phyloP scores from a whole-genome alignment of 2,797 vertebrate species.

The Rousettus madagascariensis region DNA sequence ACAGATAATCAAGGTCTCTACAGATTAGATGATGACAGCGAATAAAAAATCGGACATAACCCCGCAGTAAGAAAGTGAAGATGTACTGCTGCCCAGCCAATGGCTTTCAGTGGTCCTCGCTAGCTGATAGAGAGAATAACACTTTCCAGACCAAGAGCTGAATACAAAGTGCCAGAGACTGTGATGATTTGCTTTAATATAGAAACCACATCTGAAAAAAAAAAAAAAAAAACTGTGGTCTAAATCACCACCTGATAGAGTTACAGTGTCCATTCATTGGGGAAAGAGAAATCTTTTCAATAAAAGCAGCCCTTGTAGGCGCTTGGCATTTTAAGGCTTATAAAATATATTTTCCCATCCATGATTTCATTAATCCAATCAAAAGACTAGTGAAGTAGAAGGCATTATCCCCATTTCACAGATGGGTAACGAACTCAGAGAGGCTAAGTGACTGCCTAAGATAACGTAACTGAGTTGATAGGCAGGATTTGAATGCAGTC shows the following conservation, averaged over 20 bases:
- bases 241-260: not conserved
- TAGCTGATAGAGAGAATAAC: not conserved
- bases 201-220: not conserved
- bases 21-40: not conserved
- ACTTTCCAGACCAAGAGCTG: not conserved
- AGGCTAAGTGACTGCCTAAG: not conserved
- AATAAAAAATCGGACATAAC: not conserved
- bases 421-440: not conserved
- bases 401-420: not conserved
- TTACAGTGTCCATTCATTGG: not conserved
- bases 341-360: not conserved
- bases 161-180: not conserved
- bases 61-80: not conserved
- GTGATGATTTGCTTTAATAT: not conserved
- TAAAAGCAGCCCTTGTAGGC: not conserved
- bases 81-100: not conserved
- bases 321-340: not conserved
- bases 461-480: not conserved
- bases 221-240: not conserved
- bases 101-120: not conserved
- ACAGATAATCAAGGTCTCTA: not conserved
- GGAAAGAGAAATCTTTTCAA: not conserved
- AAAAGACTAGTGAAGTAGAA: not conserved
- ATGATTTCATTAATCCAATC: not conserved
- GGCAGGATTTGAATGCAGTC: not conserved